A percentile compares a stretch with the other conserved stretches of the same genome.
Conservation (phyloP, 2,113 vertebrate species). For the Mionectes macconnelli region DNA sequence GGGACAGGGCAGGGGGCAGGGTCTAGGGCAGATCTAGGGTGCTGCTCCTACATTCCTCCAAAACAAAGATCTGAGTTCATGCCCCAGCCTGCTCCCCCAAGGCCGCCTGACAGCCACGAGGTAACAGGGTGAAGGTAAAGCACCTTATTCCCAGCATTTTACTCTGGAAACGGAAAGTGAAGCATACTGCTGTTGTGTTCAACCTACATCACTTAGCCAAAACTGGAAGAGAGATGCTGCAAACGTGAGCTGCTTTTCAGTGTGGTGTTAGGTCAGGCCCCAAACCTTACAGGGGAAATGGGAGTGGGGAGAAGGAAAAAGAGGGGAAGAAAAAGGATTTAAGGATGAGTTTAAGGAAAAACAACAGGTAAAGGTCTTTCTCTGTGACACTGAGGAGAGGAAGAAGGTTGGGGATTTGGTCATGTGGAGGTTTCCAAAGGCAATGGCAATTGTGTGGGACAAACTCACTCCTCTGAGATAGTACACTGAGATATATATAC, state of each 20-base stretch:
- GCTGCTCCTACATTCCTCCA: not conserved
- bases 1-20: not conserved
- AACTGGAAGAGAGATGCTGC: not conserved
- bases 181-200: fast-evolving
- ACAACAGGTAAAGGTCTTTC: not conserved
- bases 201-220: fast-evolving
- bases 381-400: not conserved
- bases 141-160: not conserved
- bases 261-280: not conserved
- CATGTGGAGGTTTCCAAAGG: not conserved
- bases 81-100: not conserved
- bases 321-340: not conserved
- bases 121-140: not conserved
- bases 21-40: not conserved
- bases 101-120: too few relatives aligned
- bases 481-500: not conserved
- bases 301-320: not conserved
- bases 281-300: not conserved
- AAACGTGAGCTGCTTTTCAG: not conserved
- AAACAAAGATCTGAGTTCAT: not conserved
- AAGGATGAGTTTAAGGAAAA: not conserved
- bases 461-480: not conserved
- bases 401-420: not conserved
- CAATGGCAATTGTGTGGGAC: not conserved
- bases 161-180: not conserved